These are phyloP conservation scores for Diploscapter pachys DNA, from an alignment of 1,140 invertebrate genomes.

Conservation along the genomic window DNA sequence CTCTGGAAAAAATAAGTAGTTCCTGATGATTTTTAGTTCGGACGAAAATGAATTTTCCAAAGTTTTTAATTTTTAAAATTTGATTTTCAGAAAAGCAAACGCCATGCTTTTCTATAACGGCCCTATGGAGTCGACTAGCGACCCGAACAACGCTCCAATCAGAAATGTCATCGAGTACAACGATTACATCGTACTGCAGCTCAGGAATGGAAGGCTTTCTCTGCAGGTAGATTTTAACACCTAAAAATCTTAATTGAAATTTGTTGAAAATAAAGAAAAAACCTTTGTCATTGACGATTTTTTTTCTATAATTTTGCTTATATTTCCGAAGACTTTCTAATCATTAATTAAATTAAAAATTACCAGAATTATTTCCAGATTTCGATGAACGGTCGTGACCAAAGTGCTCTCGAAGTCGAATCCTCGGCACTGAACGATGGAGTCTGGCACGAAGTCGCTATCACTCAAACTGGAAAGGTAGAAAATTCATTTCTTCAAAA, in stretches of 20 bases:
- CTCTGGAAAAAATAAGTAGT: no score
- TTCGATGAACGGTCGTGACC: conserved; percentile 28
- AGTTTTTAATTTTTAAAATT: conserved; percentile 9
- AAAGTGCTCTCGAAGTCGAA: conserved; percentile 10
- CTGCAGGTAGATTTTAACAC: neutral
- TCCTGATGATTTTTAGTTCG: no score
- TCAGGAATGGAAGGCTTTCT: conserved; percentile 28
- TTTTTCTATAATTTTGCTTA: no score
- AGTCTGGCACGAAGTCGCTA: conserved; percentile 47
- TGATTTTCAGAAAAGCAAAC: conserved; percentile 36
- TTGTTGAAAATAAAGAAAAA: neutral
- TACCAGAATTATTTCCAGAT: conserved; percentile 16
- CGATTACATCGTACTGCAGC: conserved; percentile 41
- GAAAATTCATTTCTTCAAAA: neutral
- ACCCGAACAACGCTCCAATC: conserved; percentile 5
- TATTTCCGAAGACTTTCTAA: neutral
- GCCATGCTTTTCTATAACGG: conserved; percentile 53
- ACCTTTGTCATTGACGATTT: no score
- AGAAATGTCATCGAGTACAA: conserved; percentile 36
- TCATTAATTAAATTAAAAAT: conserved; percentile 26
- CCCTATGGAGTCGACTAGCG: conserved; percentile 42
- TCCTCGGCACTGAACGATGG: conserved; percentile 45
- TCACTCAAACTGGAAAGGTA: conserved; percentile 49
- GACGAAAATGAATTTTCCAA: neutral
- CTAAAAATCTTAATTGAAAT: neutral